Evolutionary conservation across 2,888 invertebrate species (phyloP).

Genomic region (Drosophila bunnanda): DNA sequence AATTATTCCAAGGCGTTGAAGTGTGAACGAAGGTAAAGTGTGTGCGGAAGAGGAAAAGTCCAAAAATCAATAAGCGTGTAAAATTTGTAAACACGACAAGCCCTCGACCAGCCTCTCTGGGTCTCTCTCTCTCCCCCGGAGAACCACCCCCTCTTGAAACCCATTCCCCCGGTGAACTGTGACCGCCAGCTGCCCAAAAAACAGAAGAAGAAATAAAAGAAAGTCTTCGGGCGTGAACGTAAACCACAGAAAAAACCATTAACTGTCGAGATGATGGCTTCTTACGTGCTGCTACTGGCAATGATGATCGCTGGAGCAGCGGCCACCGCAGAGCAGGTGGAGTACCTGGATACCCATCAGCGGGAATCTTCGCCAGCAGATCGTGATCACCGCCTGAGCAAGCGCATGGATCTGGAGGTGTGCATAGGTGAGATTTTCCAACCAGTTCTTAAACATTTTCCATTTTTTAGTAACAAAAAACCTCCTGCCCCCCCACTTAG

Average conservation of each 20-base stretch:
- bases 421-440: conserved; percentile 80
- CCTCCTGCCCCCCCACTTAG: conserved; percentile 50
- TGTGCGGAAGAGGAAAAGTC: conserved; percentile 5
- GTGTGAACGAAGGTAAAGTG: conserved; percentile 10
- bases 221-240: conserved; percentile 11
- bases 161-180: conserved; percentile 56
- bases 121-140: neutral
- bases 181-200: conserved; percentile 28
- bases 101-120: conserved; percentile 49
- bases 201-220: conserved; percentile 4
- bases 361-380: conserved; percentile 15
- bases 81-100: conserved; percentile 78
- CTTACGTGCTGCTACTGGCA: conserved; percentile 34
- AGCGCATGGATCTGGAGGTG: conserved; percentile 84
- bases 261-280: conserved; percentile 44
- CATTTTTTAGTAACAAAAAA: neutral
- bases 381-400: conserved; percentile 80
- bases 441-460: neutral
- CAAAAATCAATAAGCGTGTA: conserved; percentile 75
- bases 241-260: conserved; percentile 40
- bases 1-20: conserved; percentile 3
- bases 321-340: conserved; percentile 56
- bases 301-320: conserved; percentile 48
- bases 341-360: conserved; percentile 40
- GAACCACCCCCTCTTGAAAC: neutral